Evolutionary conservation across 2,797 vertebrate species (phyloP), one percentile per base, ranked within the genome.

Genomic region (Todus mexicanus): DNA sequence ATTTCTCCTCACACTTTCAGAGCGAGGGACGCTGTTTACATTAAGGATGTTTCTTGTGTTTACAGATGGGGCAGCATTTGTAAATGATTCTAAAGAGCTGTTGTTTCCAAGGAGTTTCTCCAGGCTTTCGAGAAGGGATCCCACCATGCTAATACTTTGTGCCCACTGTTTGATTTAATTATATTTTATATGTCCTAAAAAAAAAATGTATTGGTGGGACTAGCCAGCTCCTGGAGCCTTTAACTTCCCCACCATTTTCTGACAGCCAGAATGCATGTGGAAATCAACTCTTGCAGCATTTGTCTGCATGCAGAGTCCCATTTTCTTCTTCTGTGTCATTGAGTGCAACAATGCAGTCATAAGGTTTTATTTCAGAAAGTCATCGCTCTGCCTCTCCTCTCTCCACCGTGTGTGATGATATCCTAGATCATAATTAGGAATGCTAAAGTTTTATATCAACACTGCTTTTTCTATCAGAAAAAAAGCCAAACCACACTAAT

Each of bases 11-110:
- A 0, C 90, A 88, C 89, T 85, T 94, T 53, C 86, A 83, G 84
- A 87, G 45, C 3, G 7, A 94, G 80, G 70, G 81, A 84, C 8
- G 2, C 48, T 95, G 90, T 96, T 97, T 95, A 94, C 68, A 93
- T 90, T 93, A 85, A 69, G 65, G 93, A 93, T 95, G 90, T 92
- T 94, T 95, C 92, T 96, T 78, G 35, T 96, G 93, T 96, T 96
- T 97, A 97, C 91, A 96, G 93, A 95, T 87, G 61, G 89, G 61
- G 42, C 91, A 71, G 85, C 77, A 48, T 97, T 96, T 95, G 72
- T 72, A 93, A 95, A 93, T 84, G 33, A 84, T 90, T 84, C 94
- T 68, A 75, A 96, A 85, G 76, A 8, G 65, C 65, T 92, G 79
- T 70, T 94, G 29, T 83, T 53, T 94, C 56, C 38, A 92, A 71